Percentiles rank a stretch among this genome's conserved stretches.
These are phyloP conservation scores for Ichneumoninae sp. DNA, from an alignment of 2,888 invertebrate genomes.

Conservation along the genomic window DNA sequence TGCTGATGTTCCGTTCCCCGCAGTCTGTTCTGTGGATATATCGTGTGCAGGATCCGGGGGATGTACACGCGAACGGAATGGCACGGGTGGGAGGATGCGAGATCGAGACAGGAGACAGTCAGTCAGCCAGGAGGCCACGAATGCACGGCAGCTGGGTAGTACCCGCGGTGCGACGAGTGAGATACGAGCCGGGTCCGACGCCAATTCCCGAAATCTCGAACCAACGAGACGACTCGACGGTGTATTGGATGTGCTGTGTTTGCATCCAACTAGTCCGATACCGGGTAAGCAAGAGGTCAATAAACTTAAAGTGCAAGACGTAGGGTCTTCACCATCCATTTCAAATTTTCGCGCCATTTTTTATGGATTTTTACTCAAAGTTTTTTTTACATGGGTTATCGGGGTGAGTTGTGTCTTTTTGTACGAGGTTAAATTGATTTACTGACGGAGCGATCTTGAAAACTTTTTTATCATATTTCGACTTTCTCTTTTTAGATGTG, in stretches of 20 bases:
- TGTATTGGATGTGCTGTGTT: constrained; percentile 25
- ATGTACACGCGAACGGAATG: constrained; percentile 22
- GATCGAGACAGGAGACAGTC: constrained; percentile 37
- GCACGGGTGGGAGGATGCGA: constrained; percentile 41
- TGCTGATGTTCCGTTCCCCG: constrained; percentile 31
- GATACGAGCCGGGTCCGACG: constrained; percentile 57
- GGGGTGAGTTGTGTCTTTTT: background rate
- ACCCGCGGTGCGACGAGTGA: constrained; percentile 46
- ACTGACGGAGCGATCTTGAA: background rate
- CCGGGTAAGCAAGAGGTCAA: background rate
- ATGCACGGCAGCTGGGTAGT: constrained; percentile 29
- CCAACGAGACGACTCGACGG: constrained; percentile 5
- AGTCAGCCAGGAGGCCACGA: constrained; percentile 43
- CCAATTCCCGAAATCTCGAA: constrained; percentile 57
- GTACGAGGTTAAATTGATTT: background rate
- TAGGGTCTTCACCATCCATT: background rate
- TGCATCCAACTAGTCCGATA: constrained; percentile 10
- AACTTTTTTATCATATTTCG: background rate
- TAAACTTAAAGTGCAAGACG: background rate
- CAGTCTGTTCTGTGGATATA: constrained; percentile 36
- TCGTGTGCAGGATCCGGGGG: constrained; percentile 5
- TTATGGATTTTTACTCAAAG: background rate
- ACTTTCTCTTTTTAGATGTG: background rate
- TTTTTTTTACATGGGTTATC: too few species aligned
- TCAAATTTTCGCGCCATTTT: background rate